Conservation (phyloP, 2,888 invertebrate genomes). For the Perithous albicinctus region DNA sequence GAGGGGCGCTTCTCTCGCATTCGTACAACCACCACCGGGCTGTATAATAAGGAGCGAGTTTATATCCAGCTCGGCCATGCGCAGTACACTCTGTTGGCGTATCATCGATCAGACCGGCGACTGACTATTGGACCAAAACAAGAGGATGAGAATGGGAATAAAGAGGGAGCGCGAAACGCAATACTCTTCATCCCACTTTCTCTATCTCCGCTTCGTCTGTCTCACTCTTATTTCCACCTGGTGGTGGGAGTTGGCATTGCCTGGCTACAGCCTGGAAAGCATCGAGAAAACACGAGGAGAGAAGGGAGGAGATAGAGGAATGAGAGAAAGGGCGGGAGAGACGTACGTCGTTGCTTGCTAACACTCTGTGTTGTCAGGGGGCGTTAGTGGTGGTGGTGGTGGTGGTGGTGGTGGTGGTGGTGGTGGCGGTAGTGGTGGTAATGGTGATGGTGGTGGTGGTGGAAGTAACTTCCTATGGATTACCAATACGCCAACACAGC, state of each 20-base stretch:
- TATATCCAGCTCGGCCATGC: constrained; percentile 82
- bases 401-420: background rate
- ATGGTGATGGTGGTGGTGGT: background rate
- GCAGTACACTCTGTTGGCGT: constrained; percentile 82
- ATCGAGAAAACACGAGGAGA: background rate
- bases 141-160: constrained; percentile 81
- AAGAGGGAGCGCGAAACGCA: constrained; percentile 71
- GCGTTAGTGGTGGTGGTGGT: background rate
- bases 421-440: background rate
- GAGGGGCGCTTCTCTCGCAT: constrained; percentile 46
- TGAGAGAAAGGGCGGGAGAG: constrained; percentile 9
- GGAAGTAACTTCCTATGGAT: constrained; percentile 10
- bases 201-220: no score
- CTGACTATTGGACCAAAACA: constrained; percentile 84
- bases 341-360: no score
- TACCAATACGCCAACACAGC: constrained; percentile 27
- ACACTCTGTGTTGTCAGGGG: constrained; percentile 13
- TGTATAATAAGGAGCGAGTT: constrained; percentile 82
- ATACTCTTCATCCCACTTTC: background rate
- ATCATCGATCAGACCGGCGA: constrained; percentile 84
- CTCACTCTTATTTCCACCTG: no score
- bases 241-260: background rate
- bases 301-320: constrained; percentile 6
- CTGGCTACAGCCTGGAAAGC: constrained; percentile 5
- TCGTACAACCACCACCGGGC: constrained; percentile 58